These are phyloP conservation scores for Stegodyphus mimosarum DNA, from an alignment of 1,140 invertebrate genomes.

Conservation along the genomic window DNA sequence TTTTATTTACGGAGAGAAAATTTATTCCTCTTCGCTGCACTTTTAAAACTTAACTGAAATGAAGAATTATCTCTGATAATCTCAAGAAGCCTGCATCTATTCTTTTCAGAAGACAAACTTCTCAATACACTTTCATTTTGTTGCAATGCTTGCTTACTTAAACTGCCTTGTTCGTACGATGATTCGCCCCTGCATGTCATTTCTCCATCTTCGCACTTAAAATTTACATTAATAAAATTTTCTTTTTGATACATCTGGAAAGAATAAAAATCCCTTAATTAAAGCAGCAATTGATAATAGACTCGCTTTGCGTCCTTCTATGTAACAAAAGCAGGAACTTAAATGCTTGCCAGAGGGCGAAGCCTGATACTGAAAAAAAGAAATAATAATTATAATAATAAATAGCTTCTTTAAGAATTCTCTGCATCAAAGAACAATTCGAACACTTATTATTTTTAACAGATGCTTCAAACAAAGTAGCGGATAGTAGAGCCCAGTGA, in stretches of 20 bases:
- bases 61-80: too few species aligned
- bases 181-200: too few species aligned
- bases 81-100: too few species aligned
- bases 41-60: too few species aligned
- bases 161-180: too few species aligned
- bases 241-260: neutral
- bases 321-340: neutral
- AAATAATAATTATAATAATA: neutral
- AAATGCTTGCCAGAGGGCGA: neutral
- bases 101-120: too few species aligned
- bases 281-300: slow-evolving; percentile 35
- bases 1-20: too few species aligned
- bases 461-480: neutral
- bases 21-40: too few species aligned
- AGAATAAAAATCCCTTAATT: slow-evolving; percentile 21
- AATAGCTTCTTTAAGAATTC: neutral
- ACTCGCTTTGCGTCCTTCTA: neutral
- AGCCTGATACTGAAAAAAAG: too few species aligned
- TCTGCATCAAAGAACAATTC: slow-evolving; percentile 2
- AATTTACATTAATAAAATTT: neutral
- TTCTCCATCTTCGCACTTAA: too few species aligned
- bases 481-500: neutral
- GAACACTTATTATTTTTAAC: neutral
- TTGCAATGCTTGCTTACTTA: too few species aligned
- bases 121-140: too few species aligned